Evolutionary conservation across 2,113 vertebrate genomes (phyloP).

Genomic region (Oreochromis spilurus): DNA sequence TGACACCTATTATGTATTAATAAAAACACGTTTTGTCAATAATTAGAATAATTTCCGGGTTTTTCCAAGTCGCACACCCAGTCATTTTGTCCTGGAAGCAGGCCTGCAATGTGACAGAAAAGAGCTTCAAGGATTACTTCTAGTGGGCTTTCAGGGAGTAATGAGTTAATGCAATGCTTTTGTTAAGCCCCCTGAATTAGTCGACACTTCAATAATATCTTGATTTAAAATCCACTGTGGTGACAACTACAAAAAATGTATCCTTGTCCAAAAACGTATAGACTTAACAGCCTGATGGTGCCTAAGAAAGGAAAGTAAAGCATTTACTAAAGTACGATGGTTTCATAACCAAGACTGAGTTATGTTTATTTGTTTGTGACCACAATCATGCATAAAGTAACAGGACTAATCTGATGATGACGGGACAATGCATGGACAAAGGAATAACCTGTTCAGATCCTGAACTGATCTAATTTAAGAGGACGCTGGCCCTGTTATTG

Average conservation of each 20-base stretch:
- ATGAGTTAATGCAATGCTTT: too few relatives aligned
- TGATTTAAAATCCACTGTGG: neutral
- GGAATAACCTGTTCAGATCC: neutral
- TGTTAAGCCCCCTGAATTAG: neutral
- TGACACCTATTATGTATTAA: neutral
- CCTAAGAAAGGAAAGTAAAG: neutral
- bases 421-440: neutral
- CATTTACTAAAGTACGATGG: neutral
- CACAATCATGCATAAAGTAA: neutral
- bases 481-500: neutral
- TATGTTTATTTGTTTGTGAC: neutral
- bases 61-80: neutral
- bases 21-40: neutral
- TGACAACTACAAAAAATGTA: neutral
- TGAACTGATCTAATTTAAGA: neutral
- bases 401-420: neutral
- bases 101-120: too few relatives aligned
- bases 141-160: too few relatives aligned
- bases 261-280: neutral
- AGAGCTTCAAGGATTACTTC: too few relatives aligned
- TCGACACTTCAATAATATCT: neutral
- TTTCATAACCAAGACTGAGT: neutral
- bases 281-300: neutral
- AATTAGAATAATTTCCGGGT: neutral
- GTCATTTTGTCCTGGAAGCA: too few relatives aligned